Percentiles rank a stretch among this genome's conserved stretches.
phyloP scores from a whole-genome alignment of 2,113 vertebrate species.

The Halcyon malimbica region DNA sequence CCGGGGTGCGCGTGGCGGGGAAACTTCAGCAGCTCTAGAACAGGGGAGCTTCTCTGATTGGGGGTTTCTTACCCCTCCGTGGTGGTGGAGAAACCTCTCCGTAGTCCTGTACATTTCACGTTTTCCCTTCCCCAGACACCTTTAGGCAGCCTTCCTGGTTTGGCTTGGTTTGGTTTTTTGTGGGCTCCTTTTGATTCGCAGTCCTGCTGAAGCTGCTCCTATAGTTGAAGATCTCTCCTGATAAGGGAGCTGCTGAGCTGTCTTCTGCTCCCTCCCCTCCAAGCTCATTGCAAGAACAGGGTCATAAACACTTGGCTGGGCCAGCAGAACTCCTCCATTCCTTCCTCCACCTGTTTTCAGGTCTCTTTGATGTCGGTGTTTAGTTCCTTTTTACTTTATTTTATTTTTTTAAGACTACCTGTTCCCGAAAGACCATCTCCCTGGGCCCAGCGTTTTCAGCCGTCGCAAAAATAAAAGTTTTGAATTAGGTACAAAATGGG shows the following conservation, averaged over 20 bases:
- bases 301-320: accelerated
- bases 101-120: accelerated
- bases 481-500: background rate
- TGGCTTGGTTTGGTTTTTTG: background rate
- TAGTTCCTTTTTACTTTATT: background rate
- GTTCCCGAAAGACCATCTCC: background rate
- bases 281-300: background rate
- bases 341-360: accelerated
- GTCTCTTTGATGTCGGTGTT: background rate
- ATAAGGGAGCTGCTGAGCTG: background rate
- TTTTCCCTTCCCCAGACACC: background rate
- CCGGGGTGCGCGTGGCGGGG: background rate
- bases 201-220: background rate
- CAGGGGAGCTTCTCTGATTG: background rate
- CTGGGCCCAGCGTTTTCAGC: background rate
- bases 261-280: background rate
- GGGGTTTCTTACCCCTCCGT: background rate
- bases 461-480: background rate
- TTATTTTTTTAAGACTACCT: background rate
- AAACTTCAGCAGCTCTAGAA: background rate
- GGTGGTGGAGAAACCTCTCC: background rate
- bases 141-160: background rate
- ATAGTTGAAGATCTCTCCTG: background rate
- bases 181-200: background rate
- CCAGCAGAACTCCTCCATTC: background rate